A percentile compares a stretch with the other conserved stretches of the same genome.
phyloP scores from a whole-genome alignment of 2,797 vertebrate species.

The Acomys russatus region DNA sequence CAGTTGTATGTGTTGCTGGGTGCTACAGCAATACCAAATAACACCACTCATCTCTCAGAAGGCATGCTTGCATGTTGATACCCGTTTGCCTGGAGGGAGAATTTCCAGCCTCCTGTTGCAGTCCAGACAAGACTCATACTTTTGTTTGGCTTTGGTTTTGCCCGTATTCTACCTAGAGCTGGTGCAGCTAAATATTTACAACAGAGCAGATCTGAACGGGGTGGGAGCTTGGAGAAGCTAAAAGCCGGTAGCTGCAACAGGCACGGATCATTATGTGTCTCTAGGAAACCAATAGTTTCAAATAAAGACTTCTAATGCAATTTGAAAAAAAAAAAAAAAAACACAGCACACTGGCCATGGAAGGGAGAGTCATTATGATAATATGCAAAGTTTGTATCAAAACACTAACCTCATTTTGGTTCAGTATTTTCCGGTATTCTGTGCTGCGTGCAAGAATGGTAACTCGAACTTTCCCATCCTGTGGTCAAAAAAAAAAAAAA shows the following conservation, averaged over 20 bases:
- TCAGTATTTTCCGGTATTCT: conserved; percentile 96
- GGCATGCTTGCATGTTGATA: not conserved
- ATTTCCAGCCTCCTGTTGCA: not conserved
- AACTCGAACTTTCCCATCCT: conserved; percentile 96
- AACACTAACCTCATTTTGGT: conserved; percentile 95
- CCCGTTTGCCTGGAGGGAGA: not conserved
- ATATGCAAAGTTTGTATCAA: conserved; percentile 9
- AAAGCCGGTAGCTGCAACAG: not conserved
- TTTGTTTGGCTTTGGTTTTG: not conserved
- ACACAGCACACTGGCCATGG: not conserved
- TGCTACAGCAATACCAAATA: not conserved
- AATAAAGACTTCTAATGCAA: not conserved
- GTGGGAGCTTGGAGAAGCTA: not conserved
- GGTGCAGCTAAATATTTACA: fast-evolving
- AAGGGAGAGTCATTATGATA: conserved; percentile 14
- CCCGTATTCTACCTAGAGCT: not conserved
- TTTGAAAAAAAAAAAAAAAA: not conserved
- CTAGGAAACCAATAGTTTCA: conserved; percentile 39
- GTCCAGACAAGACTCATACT: not conserved
- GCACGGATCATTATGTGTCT: not conserved
- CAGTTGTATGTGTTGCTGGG: not conserved
- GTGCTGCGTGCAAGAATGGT: conserved; percentile 97
- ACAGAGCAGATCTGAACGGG: not conserved
- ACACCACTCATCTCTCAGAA: not conserved
- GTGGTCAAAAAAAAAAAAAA: conserved; percentile 84